A percentile compares a stretch with the other conserved stretches of the same genome.
These are phyloP conservation scores for Psammodynastes pulverulentus DNA, from an alignment of 2,113 vertebrate species.

Conservation along the genomic window DNA sequence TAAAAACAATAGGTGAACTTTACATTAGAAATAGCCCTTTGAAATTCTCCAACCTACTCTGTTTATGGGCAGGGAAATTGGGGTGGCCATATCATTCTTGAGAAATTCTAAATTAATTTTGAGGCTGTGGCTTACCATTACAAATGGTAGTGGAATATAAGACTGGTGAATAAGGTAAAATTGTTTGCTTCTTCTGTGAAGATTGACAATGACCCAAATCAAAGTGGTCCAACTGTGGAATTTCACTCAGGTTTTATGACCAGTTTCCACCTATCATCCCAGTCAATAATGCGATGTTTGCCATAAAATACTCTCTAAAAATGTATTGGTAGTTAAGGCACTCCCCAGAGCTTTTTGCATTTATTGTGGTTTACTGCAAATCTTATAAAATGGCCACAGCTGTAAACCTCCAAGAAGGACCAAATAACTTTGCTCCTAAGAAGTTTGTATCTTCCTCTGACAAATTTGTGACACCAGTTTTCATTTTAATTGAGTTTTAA, in stretches of 20 bases:
- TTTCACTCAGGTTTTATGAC: neutral
- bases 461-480: neutral
- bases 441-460: neutral
- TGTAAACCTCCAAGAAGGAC: conserved; percentile 9
- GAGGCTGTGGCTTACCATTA: neutral
- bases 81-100: neutral
- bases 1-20: neutral
- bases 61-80: neutral
- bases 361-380: conserved; percentile 11
- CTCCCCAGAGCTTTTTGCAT: conserved; percentile 26
- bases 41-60: neutral
- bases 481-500: conserved; percentile 51
- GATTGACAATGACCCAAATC: fast-evolving
- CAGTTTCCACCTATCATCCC: neutral
- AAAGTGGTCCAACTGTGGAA: neutral
- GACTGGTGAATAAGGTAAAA: neutral
- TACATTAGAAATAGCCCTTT: neutral
- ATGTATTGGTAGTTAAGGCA: neutral
- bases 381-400: neutral
- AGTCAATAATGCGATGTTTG: conserved; percentile 16
- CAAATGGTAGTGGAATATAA: neutral
- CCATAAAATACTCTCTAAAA: neutral
- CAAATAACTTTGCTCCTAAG: conserved; percentile 25
- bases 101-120: neutral
- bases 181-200: neutral